Evolutionary conservation across 2,888 invertebrate genomes (phyloP), one percentile per base, ranked within the genome.

Genomic region (Chymomyza procnemis): DNA sequence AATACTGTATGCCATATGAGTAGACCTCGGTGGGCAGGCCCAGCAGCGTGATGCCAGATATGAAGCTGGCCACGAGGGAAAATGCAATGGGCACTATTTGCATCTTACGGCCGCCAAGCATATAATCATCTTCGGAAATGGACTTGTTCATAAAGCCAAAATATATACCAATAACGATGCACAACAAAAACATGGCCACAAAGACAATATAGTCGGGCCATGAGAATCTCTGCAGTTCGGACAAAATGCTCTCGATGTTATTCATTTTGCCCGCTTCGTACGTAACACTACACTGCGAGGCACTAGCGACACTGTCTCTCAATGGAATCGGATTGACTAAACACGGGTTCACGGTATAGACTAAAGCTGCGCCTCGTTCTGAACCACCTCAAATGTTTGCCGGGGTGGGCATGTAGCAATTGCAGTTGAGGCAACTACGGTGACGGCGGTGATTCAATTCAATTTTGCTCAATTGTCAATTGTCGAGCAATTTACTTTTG

Each of bases 101-200:
- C 96, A 97, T 96, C 85, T 94, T 94, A 73, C 96, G 92, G 6
- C 95, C 95, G 5, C 96, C 97, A 90, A 97, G 94, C 75, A 97
- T 92, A 89, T 96, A 96, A 78, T 95, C 95, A 81, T 93, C 93
- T 83, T 94, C 94, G 1, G 94, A 92, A 2, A 87, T 75, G 2
- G 89, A 86, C 80, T 94, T 94, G 67, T 94, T 93, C 73, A 94
- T 91, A 85, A 95, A 95, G 5, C 96, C 96, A 87, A 95, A 96
- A 89, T 95, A 96, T 66, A 96, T 90, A 9, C 97, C 96, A 65
- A 97, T 94, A 3, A 92, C 91, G 34, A 95, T 94, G 86, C 96
- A 96, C 46, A 94, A 90, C 4, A 93, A 87, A 67, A 97, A 91
- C 96, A 96, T 96, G 1, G 93, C 79, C 14, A 93, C 83, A 69